A percentile compares a stretch with the other conserved stretches of the same genome.
These are phyloP conservation scores for Calameuta idolon DNA, from an alignment of 2,888 invertebrate genomes.

Conservation along the genomic window DNA sequence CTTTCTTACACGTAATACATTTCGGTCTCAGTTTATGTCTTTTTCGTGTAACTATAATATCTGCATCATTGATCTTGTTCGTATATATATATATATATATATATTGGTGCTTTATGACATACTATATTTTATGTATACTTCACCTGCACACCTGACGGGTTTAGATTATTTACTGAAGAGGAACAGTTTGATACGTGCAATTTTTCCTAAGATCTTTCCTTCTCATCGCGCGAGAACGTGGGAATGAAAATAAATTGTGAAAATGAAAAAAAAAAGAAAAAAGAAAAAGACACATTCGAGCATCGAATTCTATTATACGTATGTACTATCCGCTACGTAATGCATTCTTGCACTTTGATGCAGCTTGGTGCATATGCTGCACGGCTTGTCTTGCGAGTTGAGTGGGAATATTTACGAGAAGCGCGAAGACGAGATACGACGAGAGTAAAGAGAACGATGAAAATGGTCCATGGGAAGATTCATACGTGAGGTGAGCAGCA, in stretches of 20 bases:
- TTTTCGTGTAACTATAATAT: not conserved
- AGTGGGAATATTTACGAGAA: not conserved
- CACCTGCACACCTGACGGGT: not conserved
- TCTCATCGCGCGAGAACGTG: not conserved
- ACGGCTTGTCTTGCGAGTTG: not conserved
- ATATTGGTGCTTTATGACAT: not conserved
- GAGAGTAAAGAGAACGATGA: not conserved
- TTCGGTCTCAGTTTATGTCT: not conserved
- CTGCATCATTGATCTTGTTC: not conserved
- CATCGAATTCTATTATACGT: not conserved
- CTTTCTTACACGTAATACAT: not conserved
- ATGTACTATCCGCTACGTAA: too few species aligned
- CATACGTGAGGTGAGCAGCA: not conserved
- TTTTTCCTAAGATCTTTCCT: not conserved
- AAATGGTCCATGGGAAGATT: not conserved
- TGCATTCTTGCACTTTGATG: too few species aligned
- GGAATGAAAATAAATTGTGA: not conserved
- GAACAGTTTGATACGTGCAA: not conserved
- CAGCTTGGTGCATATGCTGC: too few species aligned
- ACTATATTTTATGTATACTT: not conserved
- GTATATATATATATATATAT: not conserved
- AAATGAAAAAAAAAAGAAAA: not conserved
- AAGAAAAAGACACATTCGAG: too few species aligned
- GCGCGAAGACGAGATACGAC: not conserved
- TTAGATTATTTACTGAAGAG: not conserved